Conservation (phyloP, 2,113 vertebrate species). For the Epinephelus cyanopodus region DNA sequence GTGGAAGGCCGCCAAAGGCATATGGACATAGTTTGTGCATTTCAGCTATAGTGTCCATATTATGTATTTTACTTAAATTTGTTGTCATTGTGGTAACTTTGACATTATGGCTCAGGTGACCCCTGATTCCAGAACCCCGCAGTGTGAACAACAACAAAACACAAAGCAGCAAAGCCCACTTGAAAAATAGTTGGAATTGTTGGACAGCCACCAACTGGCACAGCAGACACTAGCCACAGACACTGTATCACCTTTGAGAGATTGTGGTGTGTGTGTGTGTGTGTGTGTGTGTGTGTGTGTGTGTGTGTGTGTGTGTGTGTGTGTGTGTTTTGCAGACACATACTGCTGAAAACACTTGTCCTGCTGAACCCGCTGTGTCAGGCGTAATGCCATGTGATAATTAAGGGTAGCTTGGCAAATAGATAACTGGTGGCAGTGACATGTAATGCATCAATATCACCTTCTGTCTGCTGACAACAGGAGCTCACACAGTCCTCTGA, state of each 20-base stretch:
- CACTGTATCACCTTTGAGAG: slow-evolving; percentile 12
- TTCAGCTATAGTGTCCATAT: no score
- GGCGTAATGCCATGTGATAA: slow-evolving; percentile 51
- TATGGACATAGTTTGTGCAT: neutral
- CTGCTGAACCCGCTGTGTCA: slow-evolving; percentile 37
- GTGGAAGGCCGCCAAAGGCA: no score
- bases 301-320: slow-evolving; percentile 5
- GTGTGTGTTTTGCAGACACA: slow-evolving; percentile 18
- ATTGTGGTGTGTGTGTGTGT: slow-evolving; percentile 13
- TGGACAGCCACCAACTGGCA: neutral
- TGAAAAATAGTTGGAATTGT: neutral
- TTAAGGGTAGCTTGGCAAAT: slow-evolving; percentile 6
- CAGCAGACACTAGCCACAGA: neutral
- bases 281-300: slow-evolving; percentile 11
- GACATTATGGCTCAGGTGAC: neutral
- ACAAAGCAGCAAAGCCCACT: slow-evolving; percentile 2
- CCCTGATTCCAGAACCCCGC: neutral
- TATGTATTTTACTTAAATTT: neutral
- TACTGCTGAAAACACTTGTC: slow-evolving; percentile 59
- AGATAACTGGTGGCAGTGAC: slow-evolving; percentile 42
- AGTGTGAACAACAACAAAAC: neutral
- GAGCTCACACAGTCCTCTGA: slow-evolving; percentile 52
- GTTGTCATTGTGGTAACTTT: neutral
- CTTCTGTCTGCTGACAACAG: slow-evolving; percentile 49
- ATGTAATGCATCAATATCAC: slow-evolving; percentile 55